phyloP scores from a whole-genome alignment of 2,888 invertebrate genomes.

The Sinotaia quadrata region DNA sequence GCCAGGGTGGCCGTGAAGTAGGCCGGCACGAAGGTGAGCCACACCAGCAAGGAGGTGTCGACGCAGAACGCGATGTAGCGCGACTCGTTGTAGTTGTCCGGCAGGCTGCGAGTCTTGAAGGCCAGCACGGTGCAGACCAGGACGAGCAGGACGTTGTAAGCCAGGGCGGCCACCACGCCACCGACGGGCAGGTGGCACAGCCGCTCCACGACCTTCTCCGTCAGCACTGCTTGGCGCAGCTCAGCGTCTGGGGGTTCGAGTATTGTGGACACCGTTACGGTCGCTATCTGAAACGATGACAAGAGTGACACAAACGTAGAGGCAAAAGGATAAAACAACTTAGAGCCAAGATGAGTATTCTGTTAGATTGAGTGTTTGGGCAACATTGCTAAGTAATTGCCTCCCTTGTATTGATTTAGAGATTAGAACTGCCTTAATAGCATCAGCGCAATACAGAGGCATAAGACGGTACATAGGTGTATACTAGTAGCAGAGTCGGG shows the following conservation, averaged over 20 bases:
- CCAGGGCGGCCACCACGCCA: constrained; percentile 50
- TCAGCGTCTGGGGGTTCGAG: constrained; percentile 43
- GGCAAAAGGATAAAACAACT: neutral
- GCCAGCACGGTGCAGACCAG: constrained; percentile 57
- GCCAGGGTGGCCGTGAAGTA: constrained; percentile 48
- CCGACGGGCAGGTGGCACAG: constrained; percentile 50
- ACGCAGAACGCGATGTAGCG: constrained; percentile 61
- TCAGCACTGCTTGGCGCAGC: constrained; percentile 49
- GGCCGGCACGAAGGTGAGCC: constrained; percentile 54
- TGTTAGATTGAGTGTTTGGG: no score
- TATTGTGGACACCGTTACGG: constrained; percentile 43
- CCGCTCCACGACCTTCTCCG: constrained; percentile 51
- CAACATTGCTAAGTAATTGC: no score
- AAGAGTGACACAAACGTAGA: no score
- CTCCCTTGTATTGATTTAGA: no score
- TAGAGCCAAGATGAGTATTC: no score
- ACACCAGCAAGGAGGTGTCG: constrained; percentile 53
- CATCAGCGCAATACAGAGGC: no score
- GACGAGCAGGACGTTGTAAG: constrained; percentile 55
- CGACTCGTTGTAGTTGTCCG: constrained; percentile 67
- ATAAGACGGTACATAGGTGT: no score
- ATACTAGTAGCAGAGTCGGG: no score
- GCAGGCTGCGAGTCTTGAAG: constrained; percentile 61
- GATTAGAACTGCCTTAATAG: no score
- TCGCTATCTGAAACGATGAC: constrained; percentile 47